These are phyloP conservation scores for Pocillopora verrucosa DNA, from an alignment of 64 coral and sea anemone species.

Conservation along the genomic window DNA sequence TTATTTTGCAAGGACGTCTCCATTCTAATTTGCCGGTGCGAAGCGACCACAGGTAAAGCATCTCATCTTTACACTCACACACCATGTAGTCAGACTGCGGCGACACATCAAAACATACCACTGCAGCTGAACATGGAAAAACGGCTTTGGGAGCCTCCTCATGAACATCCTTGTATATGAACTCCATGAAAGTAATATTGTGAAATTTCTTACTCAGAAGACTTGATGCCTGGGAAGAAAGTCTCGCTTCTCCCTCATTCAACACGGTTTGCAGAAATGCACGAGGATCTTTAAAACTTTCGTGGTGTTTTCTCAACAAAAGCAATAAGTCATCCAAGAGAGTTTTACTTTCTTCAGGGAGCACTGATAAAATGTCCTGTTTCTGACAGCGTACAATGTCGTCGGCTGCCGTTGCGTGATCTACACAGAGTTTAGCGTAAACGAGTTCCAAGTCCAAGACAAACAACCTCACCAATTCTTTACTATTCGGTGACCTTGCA, in stretches of 20 bases:
- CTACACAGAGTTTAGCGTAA: conserved; percentile 2
- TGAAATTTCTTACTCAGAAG: neutral
- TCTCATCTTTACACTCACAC: conserved; percentile 4
- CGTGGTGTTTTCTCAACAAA: neutral
- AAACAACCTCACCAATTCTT: neutral
- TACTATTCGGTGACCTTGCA: neutral
- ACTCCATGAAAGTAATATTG: conserved; percentile 2
- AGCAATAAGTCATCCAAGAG: neutral
- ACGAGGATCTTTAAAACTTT: neutral
- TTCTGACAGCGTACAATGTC: neutral
- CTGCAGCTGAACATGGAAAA: neutral
- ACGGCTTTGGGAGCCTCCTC: neutral
- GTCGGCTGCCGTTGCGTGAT: neutral
- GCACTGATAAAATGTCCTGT: neutral
- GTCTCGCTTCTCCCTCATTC: neutral
- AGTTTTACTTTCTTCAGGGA: neutral
- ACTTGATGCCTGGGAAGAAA: neutral
- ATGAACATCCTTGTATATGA: neutral
- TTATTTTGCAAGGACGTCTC: neutral
- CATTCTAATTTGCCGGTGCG: neutral
- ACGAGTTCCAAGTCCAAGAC: conserved; percentile 2
- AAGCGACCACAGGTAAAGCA: conserved; percentile 7
- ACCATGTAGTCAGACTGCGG: conserved; percentile 9
- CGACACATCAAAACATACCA: neutral
- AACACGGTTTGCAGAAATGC: neutral